Evolutionary conservation across 2,797 vertebrate genomes (phyloP), one percentile per base, ranked within the genome.

Genomic region (Poecile montanus): DNA sequence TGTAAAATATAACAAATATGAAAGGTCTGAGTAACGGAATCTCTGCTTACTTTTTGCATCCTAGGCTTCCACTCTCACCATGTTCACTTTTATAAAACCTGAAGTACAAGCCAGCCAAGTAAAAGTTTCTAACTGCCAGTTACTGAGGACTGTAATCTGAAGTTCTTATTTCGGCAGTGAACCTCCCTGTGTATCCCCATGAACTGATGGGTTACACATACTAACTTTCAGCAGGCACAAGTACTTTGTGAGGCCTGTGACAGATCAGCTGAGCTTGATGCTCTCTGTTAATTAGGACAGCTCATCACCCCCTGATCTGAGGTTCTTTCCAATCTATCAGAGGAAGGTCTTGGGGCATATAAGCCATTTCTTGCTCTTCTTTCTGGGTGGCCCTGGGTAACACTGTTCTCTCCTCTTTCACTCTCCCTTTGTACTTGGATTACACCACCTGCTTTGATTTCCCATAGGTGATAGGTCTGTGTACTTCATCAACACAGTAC

Each of bases 91-190:
- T 82, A 91, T 85, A 95, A 92, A 92, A 70, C 27, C 61, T 58
- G 53, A 79, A 91, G 44, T 58, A 93, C 65, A 95, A 96, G 82
- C 44, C 48, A 92, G 61, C 21, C 92, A 34, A 96, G 73, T 94
- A 94, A 36, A 97, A 92, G 81, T 68, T 89, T 56, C 60, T 62
- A 91, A 73, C 19, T 74, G 32, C 25, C 14, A n/a, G 34, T 45
- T 54, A 18, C 29, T 58, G 50, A 84, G 34, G 25, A 21, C 14
- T 30, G 11, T 15, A 32, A 58, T 86, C 51, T 36, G 26, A 76
- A 36, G 58, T 34, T 61, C 32, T 62, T 44, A 36, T 6, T 54
- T 71, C 50, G 63, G 19, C 47, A 61, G 30, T 65, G 38, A 77
- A 34, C 21, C 17, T 68, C 8, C 26, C 75, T 4, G 1, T n/a